These are phyloP conservation scores for Nomada lathburiana DNA, from an alignment of 2,888 invertebrate species.

Conservation along the genomic window DNA sequence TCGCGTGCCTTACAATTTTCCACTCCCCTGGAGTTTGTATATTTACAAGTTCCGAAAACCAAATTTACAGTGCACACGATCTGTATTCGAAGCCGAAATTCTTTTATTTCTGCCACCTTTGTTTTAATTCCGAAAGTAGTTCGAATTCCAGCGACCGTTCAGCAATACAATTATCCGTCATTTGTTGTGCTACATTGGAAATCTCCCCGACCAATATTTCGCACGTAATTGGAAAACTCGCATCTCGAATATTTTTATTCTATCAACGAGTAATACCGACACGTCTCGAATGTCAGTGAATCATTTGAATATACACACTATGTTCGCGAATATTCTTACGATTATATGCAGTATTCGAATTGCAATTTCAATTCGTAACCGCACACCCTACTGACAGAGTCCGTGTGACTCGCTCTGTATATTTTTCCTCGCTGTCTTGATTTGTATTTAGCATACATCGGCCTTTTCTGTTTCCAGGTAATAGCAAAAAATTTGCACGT, in stretches of 20 bases:
- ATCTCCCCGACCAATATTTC: too few relatives aligned
- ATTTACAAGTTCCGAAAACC: too few relatives aligned
- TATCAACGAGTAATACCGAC: not conserved
- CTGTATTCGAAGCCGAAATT: too few relatives aligned
- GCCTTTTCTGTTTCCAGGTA: conserved; percentile 24
- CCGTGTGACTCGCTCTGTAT: not conserved
- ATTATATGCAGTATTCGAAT: not conserved
- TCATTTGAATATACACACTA: not conserved
- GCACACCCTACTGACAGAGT: not conserved
- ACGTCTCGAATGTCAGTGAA: not conserved
- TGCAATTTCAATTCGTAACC: not conserved
- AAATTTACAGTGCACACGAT: too few relatives aligned
- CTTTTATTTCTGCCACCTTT: too few relatives aligned
- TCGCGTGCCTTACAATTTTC: too few relatives aligned
- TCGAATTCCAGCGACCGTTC: too few relatives aligned
- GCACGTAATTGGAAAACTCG: not conserved
- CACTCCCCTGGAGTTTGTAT: too few relatives aligned
- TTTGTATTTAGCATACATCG: conserved; percentile 36
- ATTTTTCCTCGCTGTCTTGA: conserved; percentile 20
- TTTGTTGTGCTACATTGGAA: too few relatives aligned
- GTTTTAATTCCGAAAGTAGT: too few relatives aligned
- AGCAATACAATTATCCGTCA: too few relatives aligned
- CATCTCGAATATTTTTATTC: not conserved
- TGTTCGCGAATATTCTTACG: not conserved
- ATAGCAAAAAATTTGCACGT: conserved; percentile 30